Percentiles rank a stretch among this genome's conserved stretches.
Evolutionary conservation across 2,113 vertebrate genomes (phyloP).

Genomic region (Barbus barbus): DNA sequence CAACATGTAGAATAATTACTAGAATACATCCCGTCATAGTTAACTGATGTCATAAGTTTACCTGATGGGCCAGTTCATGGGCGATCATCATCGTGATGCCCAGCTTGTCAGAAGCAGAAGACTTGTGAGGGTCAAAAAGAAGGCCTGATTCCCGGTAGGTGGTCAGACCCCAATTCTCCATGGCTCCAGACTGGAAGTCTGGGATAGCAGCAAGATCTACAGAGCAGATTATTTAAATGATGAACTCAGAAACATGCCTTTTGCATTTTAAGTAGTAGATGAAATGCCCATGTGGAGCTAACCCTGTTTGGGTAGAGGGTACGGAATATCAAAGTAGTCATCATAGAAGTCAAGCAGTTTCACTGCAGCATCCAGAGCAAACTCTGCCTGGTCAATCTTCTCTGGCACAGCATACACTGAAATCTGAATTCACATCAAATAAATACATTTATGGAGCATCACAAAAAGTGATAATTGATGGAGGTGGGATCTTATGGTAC

Average conservation of each 20-base stretch:
- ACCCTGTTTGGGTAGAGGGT: constrained; percentile 89
- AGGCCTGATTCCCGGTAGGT: constrained; percentile 75
- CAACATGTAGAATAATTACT: not conserved
- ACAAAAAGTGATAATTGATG: not conserved
- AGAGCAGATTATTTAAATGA: not conserved
- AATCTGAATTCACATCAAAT: constrained; percentile 70
- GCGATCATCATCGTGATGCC: constrained; percentile 74
- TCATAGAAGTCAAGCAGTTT: constrained; percentile 90
- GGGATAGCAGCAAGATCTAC: constrained; percentile 82
- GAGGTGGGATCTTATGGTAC: not conserved
- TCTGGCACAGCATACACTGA: constrained; percentile 84
- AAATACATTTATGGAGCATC: not conserved
- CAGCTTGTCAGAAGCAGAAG: constrained; percentile 75
- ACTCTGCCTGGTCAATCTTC: constrained; percentile 84
- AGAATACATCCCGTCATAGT: too few relatives aligned
- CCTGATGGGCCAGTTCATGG: constrained; percentile 82
- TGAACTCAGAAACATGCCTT: not conserved
- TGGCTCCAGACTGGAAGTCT: constrained; percentile 80
- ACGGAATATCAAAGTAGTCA: constrained; percentile 88
- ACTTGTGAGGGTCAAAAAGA: constrained; percentile 74
- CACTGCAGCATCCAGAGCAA: constrained; percentile 83
- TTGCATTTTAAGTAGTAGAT: not conserved
- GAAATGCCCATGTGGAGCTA: not conserved
- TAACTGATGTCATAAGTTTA: constrained; percentile 44
- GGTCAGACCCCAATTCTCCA: constrained; percentile 85